phyloP scores from a whole-genome alignment of 1,140 invertebrate genomes.

The Solenopsis fugax region DNA sequence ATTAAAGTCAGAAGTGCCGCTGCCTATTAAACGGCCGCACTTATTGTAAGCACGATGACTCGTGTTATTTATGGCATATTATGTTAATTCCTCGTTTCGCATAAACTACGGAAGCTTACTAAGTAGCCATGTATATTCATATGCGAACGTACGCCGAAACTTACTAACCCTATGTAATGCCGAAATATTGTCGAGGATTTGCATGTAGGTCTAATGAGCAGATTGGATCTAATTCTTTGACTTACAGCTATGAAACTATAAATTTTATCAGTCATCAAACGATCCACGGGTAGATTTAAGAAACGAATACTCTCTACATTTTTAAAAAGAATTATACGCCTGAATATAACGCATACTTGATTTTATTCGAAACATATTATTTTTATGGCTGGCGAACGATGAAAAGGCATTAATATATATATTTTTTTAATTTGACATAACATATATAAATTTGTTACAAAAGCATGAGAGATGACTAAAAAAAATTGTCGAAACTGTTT shows the following conservation, averaged over 20 bases:
- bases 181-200: slow-evolving; percentile 45
- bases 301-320: background rate
- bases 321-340: background rate
- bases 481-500: background rate
- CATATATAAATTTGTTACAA: background rate
- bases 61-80: slow-evolving; percentile 21
- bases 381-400: background rate
- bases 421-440: background rate
- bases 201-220: slow-evolving; percentile 25
- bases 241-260: background rate
- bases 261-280: background rate
- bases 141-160: slow-evolving; percentile 20
- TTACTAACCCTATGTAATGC: slow-evolving; percentile 50
- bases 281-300: background rate
- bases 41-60: background rate
- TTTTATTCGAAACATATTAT: slow-evolving; percentile 1
- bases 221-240: slow-evolving; percentile 39
- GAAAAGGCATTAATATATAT: background rate
- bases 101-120: slow-evolving; percentile 38
- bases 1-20: background rate
- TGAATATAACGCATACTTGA: background rate
- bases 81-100: slow-evolving; percentile 45
- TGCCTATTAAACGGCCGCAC: background rate
- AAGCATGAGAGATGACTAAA: background rate
- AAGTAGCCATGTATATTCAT: slow-evolving; percentile 42